These are phyloP conservation scores for Diplazon laetatorius DNA, from an alignment of 2,888 invertebrate genomes.

Conservation along the genomic window DNA sequence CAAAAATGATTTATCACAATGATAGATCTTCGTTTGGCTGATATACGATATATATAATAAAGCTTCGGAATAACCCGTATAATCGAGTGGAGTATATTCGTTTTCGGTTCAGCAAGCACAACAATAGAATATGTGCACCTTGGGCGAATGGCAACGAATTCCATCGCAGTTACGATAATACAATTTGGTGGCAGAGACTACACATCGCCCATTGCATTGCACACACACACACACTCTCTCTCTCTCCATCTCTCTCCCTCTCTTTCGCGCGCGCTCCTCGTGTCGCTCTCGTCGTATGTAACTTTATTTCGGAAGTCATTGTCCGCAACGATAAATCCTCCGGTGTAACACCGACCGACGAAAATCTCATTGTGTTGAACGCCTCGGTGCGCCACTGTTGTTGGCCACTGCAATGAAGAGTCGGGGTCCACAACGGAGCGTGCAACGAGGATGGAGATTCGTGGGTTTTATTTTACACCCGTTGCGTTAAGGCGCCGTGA, in stretches of 20 bases:
- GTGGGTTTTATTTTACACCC: slow-evolving; percentile 41
- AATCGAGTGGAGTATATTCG: slow-evolving; percentile 30
- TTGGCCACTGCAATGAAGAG: slow-evolving; percentile 36
- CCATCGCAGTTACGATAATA: slow-evolving; percentile 53
- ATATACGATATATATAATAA: slow-evolving; percentile 4
- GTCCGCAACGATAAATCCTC: slow-evolving; percentile 65
- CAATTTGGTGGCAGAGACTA: slow-evolving; percentile 46
- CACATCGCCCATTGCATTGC: not conserved
- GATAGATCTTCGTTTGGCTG: slow-evolving; percentile 1
- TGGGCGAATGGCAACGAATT: slow-evolving; percentile 54
- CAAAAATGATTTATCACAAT: not conserved
- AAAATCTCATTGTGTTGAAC: slow-evolving; percentile 61
- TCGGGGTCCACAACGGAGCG: slow-evolving; percentile 15
- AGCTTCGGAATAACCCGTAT: not conserved
- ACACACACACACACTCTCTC: not conserved
- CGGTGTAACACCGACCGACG: slow-evolving; percentile 51
- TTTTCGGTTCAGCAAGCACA: slow-evolving; percentile 23
- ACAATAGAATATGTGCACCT: slow-evolving; percentile 50
- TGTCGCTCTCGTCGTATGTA: slow-evolving; percentile 48
- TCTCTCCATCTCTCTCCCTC: slow-evolving; percentile 12
- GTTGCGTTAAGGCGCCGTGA: too few relatives aligned
- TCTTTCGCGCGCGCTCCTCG: slow-evolving; percentile 24
- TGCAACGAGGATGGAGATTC: slow-evolving; percentile 23
- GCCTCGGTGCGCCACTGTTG: not conserved
- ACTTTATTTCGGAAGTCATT: slow-evolving; percentile 68